These are phyloP conservation scores for Horisme vitalbata DNA, from an alignment of 2,888 invertebrate species.

Conservation along the genomic window DNA sequence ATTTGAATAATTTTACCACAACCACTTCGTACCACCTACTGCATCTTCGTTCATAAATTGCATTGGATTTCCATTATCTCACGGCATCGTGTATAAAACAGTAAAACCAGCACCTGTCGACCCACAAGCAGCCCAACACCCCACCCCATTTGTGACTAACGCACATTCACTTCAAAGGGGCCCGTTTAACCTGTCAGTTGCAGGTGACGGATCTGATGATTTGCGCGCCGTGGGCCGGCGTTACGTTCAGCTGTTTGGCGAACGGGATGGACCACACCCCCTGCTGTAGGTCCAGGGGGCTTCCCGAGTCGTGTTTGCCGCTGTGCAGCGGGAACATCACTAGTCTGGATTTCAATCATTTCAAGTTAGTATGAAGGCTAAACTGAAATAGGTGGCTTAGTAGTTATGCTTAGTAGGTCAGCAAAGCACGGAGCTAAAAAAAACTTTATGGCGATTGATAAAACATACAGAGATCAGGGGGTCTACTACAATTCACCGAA, in stretches of 20 bases:
- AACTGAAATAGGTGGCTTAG: neutral
- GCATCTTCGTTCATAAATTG: too few species aligned
- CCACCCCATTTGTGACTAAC: constrained; percentile 67
- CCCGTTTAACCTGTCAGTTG: constrained; percentile 68
- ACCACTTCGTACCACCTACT: too few species aligned
- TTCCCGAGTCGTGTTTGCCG: constrained; percentile 89
- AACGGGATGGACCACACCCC: constrained; percentile 92
- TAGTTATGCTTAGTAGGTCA: too few species aligned
- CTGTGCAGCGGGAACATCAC: constrained; percentile 91
- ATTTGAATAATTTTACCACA: too few species aligned
- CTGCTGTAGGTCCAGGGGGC: constrained; percentile 89
- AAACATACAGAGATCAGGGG: too few species aligned
- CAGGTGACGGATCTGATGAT: constrained; percentile 93
- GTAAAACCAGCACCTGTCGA: too few species aligned
- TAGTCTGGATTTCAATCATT: constrained; percentile 90
- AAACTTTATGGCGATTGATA: neutral
- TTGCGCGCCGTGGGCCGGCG: constrained; percentile 93
- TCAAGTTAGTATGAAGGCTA: constrained; percentile 85
- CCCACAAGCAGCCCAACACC: too few species aligned
- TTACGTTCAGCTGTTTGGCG: constrained; percentile 90
- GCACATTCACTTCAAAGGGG: constrained; percentile 55
- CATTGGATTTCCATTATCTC: too few species aligned
- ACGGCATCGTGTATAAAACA: too few species aligned
- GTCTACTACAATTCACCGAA: too few species aligned
- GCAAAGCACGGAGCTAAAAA: too few species aligned